Conservation (phyloP, 2,113 vertebrate species). For the Hucho hucho region DNA sequence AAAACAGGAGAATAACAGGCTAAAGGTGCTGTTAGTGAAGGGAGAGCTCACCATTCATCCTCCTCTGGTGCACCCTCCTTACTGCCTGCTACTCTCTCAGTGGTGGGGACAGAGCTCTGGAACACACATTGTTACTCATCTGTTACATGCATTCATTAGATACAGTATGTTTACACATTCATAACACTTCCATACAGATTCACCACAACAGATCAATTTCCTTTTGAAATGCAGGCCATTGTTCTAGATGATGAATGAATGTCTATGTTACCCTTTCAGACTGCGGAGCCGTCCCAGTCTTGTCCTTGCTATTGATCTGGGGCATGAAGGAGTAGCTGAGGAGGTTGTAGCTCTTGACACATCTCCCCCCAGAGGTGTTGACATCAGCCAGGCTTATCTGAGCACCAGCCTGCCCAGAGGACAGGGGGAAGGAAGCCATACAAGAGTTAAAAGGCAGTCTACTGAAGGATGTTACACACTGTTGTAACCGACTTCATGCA, state of each 20-base stretch:
- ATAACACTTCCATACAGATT: too few relatives aligned
- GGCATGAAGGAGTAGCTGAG: constrained; percentile 82
- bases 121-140: constrained; percentile 16
- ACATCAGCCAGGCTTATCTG: constrained; percentile 94
- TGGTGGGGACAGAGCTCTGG: constrained; percentile 77
- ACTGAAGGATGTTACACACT: too few relatives aligned
- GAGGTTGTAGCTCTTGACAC: constrained; percentile 91
- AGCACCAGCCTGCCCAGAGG: constrained; percentile 81
- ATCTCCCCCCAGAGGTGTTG: constrained; percentile 80
- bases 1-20: background rate
- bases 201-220: too few relatives aligned
- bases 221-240: too few relatives aligned
- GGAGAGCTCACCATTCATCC: constrained; percentile 77
- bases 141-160: too few relatives aligned
- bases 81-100: constrained; percentile 71
- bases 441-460: too few relatives aligned
- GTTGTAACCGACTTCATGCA: too few relatives aligned
- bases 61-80: constrained; percentile 61
- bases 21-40: background rate
- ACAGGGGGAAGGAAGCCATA: background rate
- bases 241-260: background rate
- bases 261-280: constrained; percentile 65
- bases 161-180: too few relatives aligned
- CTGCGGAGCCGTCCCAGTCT: constrained; percentile 45
- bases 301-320: constrained; percentile 74